Evolutionary conservation across 2,888 invertebrate species (phyloP), one percentile per base, ranked within the genome.

Genomic region (Cordylochernes scorpioides): DNA sequence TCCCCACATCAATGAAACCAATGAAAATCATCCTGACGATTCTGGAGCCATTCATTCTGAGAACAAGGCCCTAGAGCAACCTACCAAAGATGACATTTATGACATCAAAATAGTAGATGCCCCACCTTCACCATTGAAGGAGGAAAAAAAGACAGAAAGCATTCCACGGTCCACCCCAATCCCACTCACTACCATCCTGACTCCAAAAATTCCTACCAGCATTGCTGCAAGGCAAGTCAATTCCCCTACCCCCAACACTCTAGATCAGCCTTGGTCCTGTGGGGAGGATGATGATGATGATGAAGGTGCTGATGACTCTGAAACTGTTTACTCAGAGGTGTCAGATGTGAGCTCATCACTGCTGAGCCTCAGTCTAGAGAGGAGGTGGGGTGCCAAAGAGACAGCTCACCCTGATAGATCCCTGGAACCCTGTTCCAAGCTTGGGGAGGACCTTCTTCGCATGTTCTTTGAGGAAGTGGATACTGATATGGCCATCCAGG

Each of bases 401-500:
- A 24, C 25, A 19, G 32, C 35, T 10, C 34, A 24, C n/a, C 32
- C 24, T 5, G 36, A 33, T 13, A 30, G 31, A n/a, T 33, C 32
- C 22, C 15, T 40, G 6, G 39, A 34, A 21, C 41, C 63, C 48
- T 49, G 55, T 59, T 54, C 64, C 7, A 61, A 71, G 24, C 57
- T 84, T 7, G 82, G 82, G 0, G 73, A 78, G 46, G 82, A 84
- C 53, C 56, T 86, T 30, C 57, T 84, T 16, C 63, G 75, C 39
- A 82, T 86, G 82, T 84, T 84, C 51, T 53, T 78, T 36, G 77
- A 80, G 47, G 80, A 80, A 55, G 72, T 78, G 31, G 75, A 75
- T 39, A 71, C 82, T 0, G 84, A 84, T 49, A 77, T 80, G 25
- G 65, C 69, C 4, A 68, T 78, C 7, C 74, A 78, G 49, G 77